Evolutionary conservation across 2,797 vertebrate genomes (phyloP), one percentile per base, ranked within the genome.

Genomic region (Sus cebifrons): DNA sequence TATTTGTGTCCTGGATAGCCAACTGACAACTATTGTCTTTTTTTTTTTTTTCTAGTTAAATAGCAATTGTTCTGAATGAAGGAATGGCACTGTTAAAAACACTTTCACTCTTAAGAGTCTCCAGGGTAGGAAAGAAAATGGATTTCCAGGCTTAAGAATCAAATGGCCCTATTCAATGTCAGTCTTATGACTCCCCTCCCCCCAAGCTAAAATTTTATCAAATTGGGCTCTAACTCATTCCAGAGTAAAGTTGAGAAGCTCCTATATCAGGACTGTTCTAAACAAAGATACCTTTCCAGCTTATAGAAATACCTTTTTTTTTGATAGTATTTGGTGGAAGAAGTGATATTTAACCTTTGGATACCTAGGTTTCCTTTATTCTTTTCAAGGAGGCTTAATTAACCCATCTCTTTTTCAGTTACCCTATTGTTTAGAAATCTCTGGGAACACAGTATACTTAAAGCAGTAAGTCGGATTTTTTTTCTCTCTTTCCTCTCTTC

Each of bases 361-460:
- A 90, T 95, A 85, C 75, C 91, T 97, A 84, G 56, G 62, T 92
- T 98, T 94, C 15, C 5, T 90, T 97, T 98, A 44, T 96, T 97
- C 94, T 96, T 96, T 98, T 97, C 92, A 16, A 7, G 0, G 79
- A 90, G 65, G 87, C 96, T 97, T 97, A n/a, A 54, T 97, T 93
- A 96, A 40, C 14, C 74, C 36, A 40, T 36, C 73, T 95, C 82
- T 94, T 91, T 81, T 82, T 71, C 95, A 68, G 89, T 94, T 97
- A 95, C 96, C 86, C 96, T 97, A 94, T 97, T 96, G 92, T 96
- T 97, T 98, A 98, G 96, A 98, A 94, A 98, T 97, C 97, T 94
- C 92, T 97, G 97, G 97, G 93, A 97, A 89, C 96, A 97, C 97
- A 98, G 98, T 98, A 96, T 97, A 96, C 97, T 97, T 96, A 84